phyloP scores from a whole-genome alignment of 1,140 invertebrate species.

The Papilio machaon region DNA sequence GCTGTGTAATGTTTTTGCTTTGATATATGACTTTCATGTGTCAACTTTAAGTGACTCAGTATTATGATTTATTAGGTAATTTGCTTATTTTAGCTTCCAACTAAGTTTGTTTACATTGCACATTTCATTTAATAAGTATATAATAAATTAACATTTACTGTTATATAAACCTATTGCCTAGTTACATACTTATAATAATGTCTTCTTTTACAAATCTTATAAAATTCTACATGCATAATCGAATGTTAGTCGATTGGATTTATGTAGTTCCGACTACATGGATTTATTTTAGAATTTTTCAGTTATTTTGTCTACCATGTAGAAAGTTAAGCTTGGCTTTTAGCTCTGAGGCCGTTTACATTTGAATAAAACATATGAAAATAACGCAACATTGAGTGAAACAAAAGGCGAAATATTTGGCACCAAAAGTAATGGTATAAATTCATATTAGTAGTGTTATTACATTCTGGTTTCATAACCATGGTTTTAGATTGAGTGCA shows the following conservation, averaged over 20 bases:
- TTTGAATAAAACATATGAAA: no score
- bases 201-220: not conserved
- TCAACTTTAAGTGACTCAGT: conserved; percentile 40
- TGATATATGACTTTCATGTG: conserved; percentile 46
- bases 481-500: not conserved
- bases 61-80: conserved; percentile 44
- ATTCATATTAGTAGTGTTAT: not conserved
- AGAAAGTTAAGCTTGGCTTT: no score
- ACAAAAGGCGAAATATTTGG: not conserved
- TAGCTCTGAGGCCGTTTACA: no score
- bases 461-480: not conserved
- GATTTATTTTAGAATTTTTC: no score
- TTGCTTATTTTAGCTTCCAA: conserved; percentile 34
- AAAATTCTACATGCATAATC: no score
- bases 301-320: no score
- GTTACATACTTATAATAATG: not conserved
- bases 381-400: not conserved
- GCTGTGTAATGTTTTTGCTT: conserved; percentile 37
- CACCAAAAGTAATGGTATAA: not conserved
- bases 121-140: not conserved
- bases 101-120: not conserved
- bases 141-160: not conserved
- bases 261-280: no score
- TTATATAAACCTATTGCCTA: not conserved
- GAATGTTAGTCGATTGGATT: no score